phyloP scores from a whole-genome alignment of 2,797 vertebrate species.

The Labroides dimidiatus region DNA sequence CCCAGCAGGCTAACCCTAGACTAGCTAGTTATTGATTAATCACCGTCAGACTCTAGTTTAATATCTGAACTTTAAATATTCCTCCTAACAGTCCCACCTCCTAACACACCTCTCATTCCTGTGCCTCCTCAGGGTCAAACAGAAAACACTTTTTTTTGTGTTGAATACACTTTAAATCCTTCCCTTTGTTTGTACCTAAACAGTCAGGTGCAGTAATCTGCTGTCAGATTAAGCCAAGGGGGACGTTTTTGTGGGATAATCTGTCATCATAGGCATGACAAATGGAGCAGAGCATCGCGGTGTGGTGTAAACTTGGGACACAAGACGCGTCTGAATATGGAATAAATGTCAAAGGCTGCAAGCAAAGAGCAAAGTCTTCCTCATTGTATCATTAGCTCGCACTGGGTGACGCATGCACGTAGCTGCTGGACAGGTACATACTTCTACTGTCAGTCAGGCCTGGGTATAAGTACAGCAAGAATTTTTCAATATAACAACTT shows the following conservation, averaged over 20 bases:
- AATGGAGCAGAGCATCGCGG: not conserved
- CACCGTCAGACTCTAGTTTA: conserved; percentile 32
- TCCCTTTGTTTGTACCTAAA: conserved; percentile 68
- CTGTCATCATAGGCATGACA: not conserved
- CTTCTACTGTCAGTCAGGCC: not conserved
- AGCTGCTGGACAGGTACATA: not conserved
- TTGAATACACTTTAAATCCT: conserved; percentile 56
- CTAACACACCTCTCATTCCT: conserved; percentile 8
- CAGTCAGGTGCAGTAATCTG: conserved; percentile 56
- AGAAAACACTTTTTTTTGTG: conserved; percentile 25
- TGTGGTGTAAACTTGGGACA: conserved; percentile 28
- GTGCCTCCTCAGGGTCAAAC: conserved; percentile 8
- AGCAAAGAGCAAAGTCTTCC: conserved; percentile 68
- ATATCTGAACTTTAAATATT: conserved; percentile 26
- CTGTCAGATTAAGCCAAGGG: conserved; percentile 23
- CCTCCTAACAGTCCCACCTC: not conserved
- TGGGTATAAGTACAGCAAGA: not conserved
- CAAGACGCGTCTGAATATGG: conserved; percentile 4
- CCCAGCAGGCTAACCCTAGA: conserved; percentile 12
- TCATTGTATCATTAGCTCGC: conserved; percentile 34
- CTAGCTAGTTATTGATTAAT: conserved; percentile 70
- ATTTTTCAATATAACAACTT: not conserved
- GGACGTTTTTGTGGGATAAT: conserved; percentile 18
- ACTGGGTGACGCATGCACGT: not conserved
- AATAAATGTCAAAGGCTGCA: conserved; percentile 36